Percentiles rank a stretch among this genome's conserved stretches.
phyloP scores from a whole-genome alignment of 2,888 invertebrate species.

The Coelinius sp. region DNA sequence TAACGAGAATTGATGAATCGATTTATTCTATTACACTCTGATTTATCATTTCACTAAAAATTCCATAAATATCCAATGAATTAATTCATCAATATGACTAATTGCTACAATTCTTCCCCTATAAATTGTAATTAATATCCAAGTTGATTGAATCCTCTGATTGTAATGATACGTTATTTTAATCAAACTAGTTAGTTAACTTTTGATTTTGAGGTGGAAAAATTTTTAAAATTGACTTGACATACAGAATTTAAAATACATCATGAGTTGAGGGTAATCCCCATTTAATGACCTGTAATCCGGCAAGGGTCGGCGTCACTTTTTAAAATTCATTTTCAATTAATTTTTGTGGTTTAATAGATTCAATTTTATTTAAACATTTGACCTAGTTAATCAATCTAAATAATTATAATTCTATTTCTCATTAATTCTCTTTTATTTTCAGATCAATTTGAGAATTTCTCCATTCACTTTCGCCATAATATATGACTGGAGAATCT shows the following conservation, averaged over 20 bases:
- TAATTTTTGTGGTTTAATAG: neutral
- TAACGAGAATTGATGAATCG: neutral
- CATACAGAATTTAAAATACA: constrained; percentile 48
- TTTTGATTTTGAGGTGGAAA: neutral
- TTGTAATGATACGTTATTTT: constrained; percentile 10
- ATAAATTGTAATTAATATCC: neutral
- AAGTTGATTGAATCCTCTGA: neutral
- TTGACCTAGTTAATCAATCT: no score
- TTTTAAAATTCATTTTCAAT: neutral
- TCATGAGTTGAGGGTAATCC: constrained; percentile 57
- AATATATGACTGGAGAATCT: no score
- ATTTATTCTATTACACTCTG: no score
- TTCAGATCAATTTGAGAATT: no score
- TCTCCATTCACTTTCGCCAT: no score
- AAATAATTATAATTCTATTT: no score
- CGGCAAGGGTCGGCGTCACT: neutral
- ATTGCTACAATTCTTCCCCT: neutral
- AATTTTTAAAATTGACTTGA: constrained; percentile 13
- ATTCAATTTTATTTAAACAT: no score
- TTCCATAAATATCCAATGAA: neutral
- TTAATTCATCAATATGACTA: constrained; percentile 9
- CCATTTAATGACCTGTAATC: constrained; percentile 61
- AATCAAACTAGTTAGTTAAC: neutral
- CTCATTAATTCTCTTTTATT: no score
- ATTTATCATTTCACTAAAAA: no score